Evolutionary conservation across 2,797 vertebrate species (phyloP).

Genomic region (Enteromius viviparus): DNA sequence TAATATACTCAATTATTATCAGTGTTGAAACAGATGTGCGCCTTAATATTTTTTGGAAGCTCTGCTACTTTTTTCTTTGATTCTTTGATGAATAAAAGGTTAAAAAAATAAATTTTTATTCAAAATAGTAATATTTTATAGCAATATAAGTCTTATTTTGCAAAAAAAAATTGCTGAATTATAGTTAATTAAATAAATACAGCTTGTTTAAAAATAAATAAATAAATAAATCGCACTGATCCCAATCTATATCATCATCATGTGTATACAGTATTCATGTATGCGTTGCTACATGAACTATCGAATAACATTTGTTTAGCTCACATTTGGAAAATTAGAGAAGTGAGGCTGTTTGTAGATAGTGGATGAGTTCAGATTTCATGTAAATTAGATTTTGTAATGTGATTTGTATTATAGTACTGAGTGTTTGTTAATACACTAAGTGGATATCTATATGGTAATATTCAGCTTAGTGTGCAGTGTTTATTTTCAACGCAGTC

Average conservation of each 20-base stretch:
- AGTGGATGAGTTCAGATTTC: not conserved
- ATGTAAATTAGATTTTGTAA: not conserved
- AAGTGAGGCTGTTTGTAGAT: not conserved
- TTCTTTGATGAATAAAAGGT: too few relatives aligned
- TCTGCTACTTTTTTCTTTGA: too few relatives aligned
- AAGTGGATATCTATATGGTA: not conserved
- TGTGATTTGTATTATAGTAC: not conserved
- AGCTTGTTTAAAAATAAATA: not conserved
- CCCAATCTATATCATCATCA: too few relatives aligned
- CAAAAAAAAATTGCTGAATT: too few relatives aligned
- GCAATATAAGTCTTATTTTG: too few relatives aligned
- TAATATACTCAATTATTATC: too few relatives aligned
- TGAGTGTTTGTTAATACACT: conserved; percentile 17
- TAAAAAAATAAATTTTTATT: too few relatives aligned
- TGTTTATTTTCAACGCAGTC: conserved; percentile 12
- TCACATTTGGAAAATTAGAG: conserved; percentile 1
- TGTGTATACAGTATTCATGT: not conserved
- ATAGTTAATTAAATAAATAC: not conserved
- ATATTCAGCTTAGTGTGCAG: conserved; percentile 10
- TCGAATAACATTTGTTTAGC: not conserved
- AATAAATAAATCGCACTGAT: too few relatives aligned
- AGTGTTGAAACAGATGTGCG: too few relatives aligned
- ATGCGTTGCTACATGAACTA: not conserved
- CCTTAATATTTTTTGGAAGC: too few relatives aligned
- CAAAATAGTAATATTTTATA: too few relatives aligned